Conservation (phyloP, 1,140 invertebrate species). For the Caligus rogercresseyi region DNA sequence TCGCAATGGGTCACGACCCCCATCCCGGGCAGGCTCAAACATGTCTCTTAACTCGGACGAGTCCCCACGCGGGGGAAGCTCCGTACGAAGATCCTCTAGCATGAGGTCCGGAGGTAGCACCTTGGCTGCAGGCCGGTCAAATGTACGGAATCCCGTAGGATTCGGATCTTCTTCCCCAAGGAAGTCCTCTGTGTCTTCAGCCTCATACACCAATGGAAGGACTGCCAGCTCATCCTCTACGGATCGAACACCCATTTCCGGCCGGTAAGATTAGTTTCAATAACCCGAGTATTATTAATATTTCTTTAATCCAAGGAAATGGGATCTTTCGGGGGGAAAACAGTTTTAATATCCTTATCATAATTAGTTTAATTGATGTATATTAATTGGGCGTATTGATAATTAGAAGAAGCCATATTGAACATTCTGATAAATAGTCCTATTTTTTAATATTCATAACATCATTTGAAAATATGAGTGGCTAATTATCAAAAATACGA, state of each 20-base stretch:
- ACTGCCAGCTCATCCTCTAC: constrained; percentile 17
- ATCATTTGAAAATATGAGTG: too few relatives aligned
- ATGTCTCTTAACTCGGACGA: constrained; percentile 52
- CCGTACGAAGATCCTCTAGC: constrained; percentile 14
- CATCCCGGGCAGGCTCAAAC: constrained; percentile 78
- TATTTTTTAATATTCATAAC: too few relatives aligned
- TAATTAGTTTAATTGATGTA: too few relatives aligned
- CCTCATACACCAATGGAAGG: constrained; percentile 10
- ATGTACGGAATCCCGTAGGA: constrained; percentile 8
- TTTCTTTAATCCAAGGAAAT: neutral
- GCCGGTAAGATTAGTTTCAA: constrained; percentile 13
- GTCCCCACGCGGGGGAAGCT: constrained; percentile 21
- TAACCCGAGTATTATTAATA: neutral
- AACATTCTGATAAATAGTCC: too few relatives aligned
- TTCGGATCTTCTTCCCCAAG: constrained; percentile 15
- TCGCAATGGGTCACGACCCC: constrained; percentile 44
- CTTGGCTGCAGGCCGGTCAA: neutral
- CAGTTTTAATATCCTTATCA: neutral
- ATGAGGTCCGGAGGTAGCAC: constrained; percentile 8
- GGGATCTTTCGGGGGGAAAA: neutral
- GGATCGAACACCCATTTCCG: constrained; percentile 14
- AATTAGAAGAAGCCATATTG: too few relatives aligned
- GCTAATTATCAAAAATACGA: too few relatives aligned
- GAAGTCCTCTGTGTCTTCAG: constrained; percentile 8
- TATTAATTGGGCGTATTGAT: too few relatives aligned